Base-by-base conservation (phyloP, 2,888 invertebrate genomes). In the Hirudinaria manillensis region DNA sequence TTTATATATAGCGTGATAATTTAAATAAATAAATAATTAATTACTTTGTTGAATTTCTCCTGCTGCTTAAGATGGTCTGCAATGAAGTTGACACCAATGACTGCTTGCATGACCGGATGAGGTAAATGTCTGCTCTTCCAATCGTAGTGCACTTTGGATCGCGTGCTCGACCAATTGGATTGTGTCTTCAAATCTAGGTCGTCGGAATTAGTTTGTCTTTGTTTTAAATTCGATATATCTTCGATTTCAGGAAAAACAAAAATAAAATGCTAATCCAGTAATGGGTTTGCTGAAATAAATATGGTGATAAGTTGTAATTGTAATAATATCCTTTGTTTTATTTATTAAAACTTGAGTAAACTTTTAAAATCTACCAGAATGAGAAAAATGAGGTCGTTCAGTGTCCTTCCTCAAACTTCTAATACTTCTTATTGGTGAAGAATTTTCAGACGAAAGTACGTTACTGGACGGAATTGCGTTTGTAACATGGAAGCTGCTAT, bases 11-110 rank as follows among this genome's bases (percentile, higher is more conserved):
- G n/a, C n/a, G n/a, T 45, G 45, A 45, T 3, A 10, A 45, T 45
- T 45, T 1, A 38, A 10, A 38, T 16, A 45, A 4, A 45, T 45
- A 16, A 10, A 45, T 45, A 45, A 45, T 16, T 16, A 2, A 38
- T 66, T 19, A 80, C 80, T 74, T 76, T 78, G 70, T 80, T 79
- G 66, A 77, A 79, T 55, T 80, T 79, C 70, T 80, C 80, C 73
- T 80, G 80, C 61, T 80, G 79, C 45, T 78, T 78, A n/a, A 80
- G 75, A 66, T 80, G 80, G 53, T 80, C 79, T 3, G 80, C 80
- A 7, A 80, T 80, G 76, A 80, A 80, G 70, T 75, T 75, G 29
- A 80, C 80, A 16, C 80, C 80, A 21, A 80, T 78, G 77, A 80
- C 80, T 21, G 80, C 80, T 71, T 79, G 78, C 76, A 79, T 77